phyloP scores from a whole-genome alignment of 1,140 invertebrate genomes.

The Lutraria rhynchaena region DNA sequence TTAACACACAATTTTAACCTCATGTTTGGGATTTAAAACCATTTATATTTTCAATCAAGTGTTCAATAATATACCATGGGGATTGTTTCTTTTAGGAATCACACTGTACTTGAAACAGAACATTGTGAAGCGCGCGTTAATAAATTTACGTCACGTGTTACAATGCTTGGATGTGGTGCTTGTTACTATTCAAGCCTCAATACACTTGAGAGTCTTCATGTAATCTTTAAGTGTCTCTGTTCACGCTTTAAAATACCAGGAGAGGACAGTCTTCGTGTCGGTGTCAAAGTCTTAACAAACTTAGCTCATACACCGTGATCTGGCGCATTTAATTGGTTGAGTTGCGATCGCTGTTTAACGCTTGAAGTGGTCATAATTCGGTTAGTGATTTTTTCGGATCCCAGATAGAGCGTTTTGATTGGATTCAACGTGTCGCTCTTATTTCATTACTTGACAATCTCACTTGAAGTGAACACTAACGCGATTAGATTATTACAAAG shows the following conservation, averaged over 20 bases:
- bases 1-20: too few relatives aligned
- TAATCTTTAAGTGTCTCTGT: neutral
- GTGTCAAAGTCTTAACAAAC: constrained; percentile 9
- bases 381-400: constrained; percentile 23
- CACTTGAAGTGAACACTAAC: constrained; percentile 40
- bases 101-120: too few relatives aligned
- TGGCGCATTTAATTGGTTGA: constrained; percentile 32
- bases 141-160: too few relatives aligned
- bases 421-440: constrained; percentile 13
- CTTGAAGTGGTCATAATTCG: constrained; percentile 25
- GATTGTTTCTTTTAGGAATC: too few relatives aligned
- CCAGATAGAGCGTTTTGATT: constrained; percentile 43
- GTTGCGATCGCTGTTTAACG: constrained; percentile 24
- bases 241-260: neutral
- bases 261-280: too few relatives aligned
- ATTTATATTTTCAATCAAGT: too few relatives aligned
- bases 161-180: too few relatives aligned
- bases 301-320: constrained; percentile 22
- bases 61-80: too few relatives aligned
- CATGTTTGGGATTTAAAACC: too few relatives aligned
- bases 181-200: neutral
- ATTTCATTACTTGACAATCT: constrained; percentile 38
- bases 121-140: too few relatives aligned
- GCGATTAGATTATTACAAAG: constrained; percentile 45
- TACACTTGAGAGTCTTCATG: neutral